phyloP scores from a whole-genome alignment of 1,140 invertebrate genomes.

The Dufourea novaeangliae region DNA sequence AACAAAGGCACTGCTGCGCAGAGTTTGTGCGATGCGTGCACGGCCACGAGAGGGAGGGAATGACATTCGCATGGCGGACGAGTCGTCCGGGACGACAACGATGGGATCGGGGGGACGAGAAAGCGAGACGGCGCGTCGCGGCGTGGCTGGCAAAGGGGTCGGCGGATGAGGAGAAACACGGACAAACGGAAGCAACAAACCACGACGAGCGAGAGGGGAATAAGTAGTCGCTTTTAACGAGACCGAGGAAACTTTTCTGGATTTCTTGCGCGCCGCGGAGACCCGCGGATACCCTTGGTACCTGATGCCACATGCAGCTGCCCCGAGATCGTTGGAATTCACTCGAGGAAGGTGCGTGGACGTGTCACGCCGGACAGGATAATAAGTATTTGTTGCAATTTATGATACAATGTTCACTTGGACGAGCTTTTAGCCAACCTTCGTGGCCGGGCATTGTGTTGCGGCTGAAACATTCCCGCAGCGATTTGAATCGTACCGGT shows the following conservation, averaged over 20 bases:
- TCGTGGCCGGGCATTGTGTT: conserved; percentile 26
- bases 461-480: conserved; percentile 14
- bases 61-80: conserved; percentile 55
- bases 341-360: conserved; percentile 41
- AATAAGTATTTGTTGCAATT: conserved; percentile 55
- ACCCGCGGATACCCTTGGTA: too few relatives aligned
- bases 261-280: conserved; percentile 31
- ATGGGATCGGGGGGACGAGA: conserved; percentile 44
- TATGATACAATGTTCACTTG: conserved; percentile 35
- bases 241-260: conserved; percentile 53
- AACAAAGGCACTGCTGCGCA: conserved; percentile 73
- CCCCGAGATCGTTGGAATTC: conserved; percentile 43
- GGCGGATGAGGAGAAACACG: not conserved
- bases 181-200: conserved; percentile 67
- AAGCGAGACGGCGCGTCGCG: not conserved
- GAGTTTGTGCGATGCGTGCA: conserved; percentile 51
- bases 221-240: conserved; percentile 57
- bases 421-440: not conserved
- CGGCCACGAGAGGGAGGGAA: conserved; percentile 46
- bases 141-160: not conserved
- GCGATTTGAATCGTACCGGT: too few relatives aligned
- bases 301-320: conserved; percentile 39
- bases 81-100: too few relatives aligned
- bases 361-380: conserved; percentile 49
- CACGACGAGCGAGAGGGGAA: conserved; percentile 31